Evolutionary conservation across 2,113 vertebrate genomes (phyloP).

Genomic region (Nannospalax galili): DNA sequence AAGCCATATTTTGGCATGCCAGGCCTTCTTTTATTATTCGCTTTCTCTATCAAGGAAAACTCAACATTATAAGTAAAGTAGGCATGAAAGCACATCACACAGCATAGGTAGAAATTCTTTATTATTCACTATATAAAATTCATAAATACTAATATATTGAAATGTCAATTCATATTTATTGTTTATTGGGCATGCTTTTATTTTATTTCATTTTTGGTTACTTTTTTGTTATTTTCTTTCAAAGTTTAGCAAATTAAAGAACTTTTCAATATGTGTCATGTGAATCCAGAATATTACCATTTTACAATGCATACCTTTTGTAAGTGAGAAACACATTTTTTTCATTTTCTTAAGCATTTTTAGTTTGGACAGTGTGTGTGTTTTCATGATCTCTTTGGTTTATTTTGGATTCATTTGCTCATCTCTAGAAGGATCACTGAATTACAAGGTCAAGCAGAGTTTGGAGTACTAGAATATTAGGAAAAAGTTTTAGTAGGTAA

Average conservation of each 20-base stretch:
- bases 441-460: neutral
- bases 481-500: neutral
- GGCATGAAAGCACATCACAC: neutral
- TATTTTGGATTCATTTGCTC: neutral
- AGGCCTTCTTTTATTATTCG: neutral
- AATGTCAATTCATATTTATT: neutral
- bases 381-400: neutral
- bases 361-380: neutral
- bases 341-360: neutral
- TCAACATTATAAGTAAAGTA: neutral
- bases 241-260: neutral
- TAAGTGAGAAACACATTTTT: neutral
- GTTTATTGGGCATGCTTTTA: neutral
- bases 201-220: neutral
- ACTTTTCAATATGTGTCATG: neutral
- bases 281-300: neutral
- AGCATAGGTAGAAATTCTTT: neutral
- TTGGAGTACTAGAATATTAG: neutral
- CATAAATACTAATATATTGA: neutral
- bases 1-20: neutral
- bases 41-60: neutral
- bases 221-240: neutral
- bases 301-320: neutral
- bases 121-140: neutral
- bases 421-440: neutral